A percentile compares a stretch with the other conserved stretches of the same genome.
phyloP scores from a whole-genome alignment of 2,113 vertebrate species.

The Hypanus sabinus region DNA sequence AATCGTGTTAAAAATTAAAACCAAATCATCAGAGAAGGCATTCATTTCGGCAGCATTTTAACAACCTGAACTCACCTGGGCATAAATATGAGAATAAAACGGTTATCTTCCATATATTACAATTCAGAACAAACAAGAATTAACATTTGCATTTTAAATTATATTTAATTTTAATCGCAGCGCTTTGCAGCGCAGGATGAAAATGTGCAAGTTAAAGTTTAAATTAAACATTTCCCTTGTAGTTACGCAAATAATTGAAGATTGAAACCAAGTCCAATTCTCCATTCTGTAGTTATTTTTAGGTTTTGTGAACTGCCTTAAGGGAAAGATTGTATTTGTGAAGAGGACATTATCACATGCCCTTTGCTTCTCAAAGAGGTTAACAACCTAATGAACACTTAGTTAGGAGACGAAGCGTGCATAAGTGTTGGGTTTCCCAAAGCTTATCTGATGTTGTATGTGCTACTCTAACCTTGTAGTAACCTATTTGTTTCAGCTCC shows the following conservation, averaged over 20 bases:
- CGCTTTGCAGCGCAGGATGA: neutral
- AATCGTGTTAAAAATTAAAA: neutral
- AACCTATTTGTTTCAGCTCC: constrained; percentile 57
- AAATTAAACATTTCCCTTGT: neutral
- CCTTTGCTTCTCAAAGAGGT: constrained; percentile 72
- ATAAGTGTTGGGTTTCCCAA: constrained; percentile 61
- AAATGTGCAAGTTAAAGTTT: neutral
- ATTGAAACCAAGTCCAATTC: constrained; percentile 40
- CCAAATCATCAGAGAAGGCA: no score
- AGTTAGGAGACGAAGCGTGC: constrained; percentile 75
- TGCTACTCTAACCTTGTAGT: constrained; percentile 75
- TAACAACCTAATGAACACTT: constrained; percentile 75
- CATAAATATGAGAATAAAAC: neutral
- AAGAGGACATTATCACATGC: constrained; percentile 57
- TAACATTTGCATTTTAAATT: neutral
- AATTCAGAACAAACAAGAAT: neutral
- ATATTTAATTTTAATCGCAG: neutral
- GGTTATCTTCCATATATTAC: neutral
- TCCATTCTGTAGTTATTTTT: constrained; percentile 62
- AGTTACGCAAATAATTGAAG: constrained; percentile 2
- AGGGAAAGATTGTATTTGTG: constrained; percentile 64
- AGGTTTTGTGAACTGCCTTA: constrained; percentile 62
- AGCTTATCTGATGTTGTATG: constrained; percentile 59
- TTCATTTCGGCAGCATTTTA: neutral
- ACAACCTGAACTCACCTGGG: neutral